Base-by-base conservation (phyloP, 2,888 invertebrate genomes). In the Spodoptera exigua region DNA sequence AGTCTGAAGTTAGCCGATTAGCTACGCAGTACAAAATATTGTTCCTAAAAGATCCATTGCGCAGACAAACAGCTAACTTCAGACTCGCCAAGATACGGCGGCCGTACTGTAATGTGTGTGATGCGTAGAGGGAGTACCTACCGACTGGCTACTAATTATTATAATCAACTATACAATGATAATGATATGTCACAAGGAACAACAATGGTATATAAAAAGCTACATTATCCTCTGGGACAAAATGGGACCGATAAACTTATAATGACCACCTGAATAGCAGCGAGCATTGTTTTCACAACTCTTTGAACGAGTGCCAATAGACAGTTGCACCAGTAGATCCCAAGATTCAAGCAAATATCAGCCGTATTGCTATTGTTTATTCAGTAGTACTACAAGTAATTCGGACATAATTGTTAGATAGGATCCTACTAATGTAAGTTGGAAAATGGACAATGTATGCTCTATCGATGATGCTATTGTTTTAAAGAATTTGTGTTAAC, bases 231-330 rank as follows among this genome's bases (percentile, higher is more conserved):
- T 53, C 56, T 56, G 44, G 48, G 55, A 46, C 61, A 52, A 57
- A 76, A 67, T 45, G 70, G 64, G 65, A 64, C 62, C 74, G 54
- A 71, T 66, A 78, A 74, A 80, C 72, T 67, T 69, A 61, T 80
- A 79, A 72, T 65, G 69, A 64, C 65, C 70, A 77, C 73, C 74
- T 74, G 73, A 77, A 74, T 60, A 71, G 61, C 58, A 53, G 67
- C 54, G 55, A 57, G 62, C 68, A 78, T 80, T 80, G 71, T 76
- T 74, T 75, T 68, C 70, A 66, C 68, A 76, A 72, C 69, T 71
- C 69, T 77, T 75, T 75, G 77, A 78, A 74, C 68, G 54, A 70
- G 61, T 67, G 81, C 78, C 70, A 79, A 69, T 69, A 60, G 66
- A 77, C 69, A 68, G 71, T 69, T 63, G 69, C 65, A 73, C 61